Percentiles rank a stretch among this genome's conserved stretches.
phyloP scores from a whole-genome alignment of 2,113 vertebrate species.

The Recurvirostra avosetta region DNA sequence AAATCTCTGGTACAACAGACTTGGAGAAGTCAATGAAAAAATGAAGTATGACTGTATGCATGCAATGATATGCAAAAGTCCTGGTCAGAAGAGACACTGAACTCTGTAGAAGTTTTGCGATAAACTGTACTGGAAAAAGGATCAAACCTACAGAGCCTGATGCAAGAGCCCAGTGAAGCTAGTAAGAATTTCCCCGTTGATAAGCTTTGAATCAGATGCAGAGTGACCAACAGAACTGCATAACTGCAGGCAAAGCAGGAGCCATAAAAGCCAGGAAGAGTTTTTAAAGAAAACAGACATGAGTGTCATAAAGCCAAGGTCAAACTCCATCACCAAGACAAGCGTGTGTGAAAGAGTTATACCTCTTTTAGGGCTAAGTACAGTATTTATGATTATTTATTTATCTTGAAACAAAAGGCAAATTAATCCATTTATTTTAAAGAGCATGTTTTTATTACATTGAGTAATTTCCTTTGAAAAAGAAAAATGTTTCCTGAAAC shows the following conservation, averaged over 20 bases:
- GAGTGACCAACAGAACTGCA: background rate
- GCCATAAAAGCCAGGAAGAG: background rate
- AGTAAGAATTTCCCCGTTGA: background rate
- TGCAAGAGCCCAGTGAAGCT: background rate
- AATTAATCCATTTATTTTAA: conserved; percentile 54
- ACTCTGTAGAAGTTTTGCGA: background rate
- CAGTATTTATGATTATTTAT: conserved; percentile 54
- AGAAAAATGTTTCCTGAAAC: conserved; percentile 58
- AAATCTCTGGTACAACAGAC: background rate
- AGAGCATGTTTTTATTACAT: conserved; percentile 60
- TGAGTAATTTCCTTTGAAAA: conserved; percentile 61
- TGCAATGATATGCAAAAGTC: background rate
- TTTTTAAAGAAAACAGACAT: background rate
- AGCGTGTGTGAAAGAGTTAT: background rate
- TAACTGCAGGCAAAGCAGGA: background rate
- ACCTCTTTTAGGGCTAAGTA: background rate
- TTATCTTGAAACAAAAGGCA: conserved; percentile 55
- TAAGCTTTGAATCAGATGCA: background rate
- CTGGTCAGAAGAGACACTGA: background rate
- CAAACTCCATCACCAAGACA: background rate
- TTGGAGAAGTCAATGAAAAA: background rate
- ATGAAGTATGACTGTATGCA: background rate
- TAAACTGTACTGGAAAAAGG: background rate
- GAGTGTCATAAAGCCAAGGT: background rate
- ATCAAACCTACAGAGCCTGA: background rate